A percentile compares a stretch with the other conserved stretches of the same genome.
phyloP scores from a whole-genome alignment of 2,797 vertebrate species.

The Bryconaethiops microstoma region DNA sequence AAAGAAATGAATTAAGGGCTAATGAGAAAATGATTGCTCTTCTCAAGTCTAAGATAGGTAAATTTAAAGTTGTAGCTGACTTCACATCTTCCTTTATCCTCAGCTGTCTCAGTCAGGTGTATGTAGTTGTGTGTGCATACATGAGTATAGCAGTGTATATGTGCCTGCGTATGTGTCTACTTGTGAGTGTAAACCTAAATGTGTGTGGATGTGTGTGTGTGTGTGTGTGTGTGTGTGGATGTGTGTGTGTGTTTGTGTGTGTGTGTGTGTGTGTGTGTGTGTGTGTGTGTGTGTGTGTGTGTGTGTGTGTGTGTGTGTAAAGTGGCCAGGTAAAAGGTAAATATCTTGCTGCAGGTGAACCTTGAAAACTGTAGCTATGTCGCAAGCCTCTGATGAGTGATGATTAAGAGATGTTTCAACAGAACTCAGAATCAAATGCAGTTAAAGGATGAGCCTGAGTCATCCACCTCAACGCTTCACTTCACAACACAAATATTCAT shows the following conservation, averaged over 20 bases:
- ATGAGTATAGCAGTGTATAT: neutral
- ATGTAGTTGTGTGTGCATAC: constrained; percentile 24
- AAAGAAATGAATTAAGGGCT: constrained; percentile 80
- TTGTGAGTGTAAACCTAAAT: constrained; percentile 17
- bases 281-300: neutral
- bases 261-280: constrained; percentile 13
- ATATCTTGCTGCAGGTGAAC: constrained; percentile 55
- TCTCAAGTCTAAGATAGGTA: constrained; percentile 61
- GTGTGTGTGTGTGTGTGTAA: constrained; percentile 2
- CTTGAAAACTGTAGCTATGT: constrained; percentile 51
- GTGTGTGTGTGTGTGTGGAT: neutral
- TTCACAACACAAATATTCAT: constrained; percentile 57
- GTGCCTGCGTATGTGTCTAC: neutral
- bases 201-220: constrained; percentile 1
- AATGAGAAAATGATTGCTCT: constrained; percentile 86
- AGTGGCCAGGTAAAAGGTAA: constrained; percentile 41
- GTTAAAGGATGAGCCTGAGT: constrained; percentile 50
- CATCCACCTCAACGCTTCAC: constrained; percentile 49
- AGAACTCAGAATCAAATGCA: constrained; percentile 45
- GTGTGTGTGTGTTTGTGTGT: neutral
- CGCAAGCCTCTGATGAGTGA: constrained; percentile 54
- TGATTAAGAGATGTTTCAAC: constrained; percentile 51
- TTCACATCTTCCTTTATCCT: constrained; percentile 26
- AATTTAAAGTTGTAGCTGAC: constrained; percentile 46
- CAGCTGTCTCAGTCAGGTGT: constrained; percentile 33